Percentiles rank a stretch among this genome's conserved stretches.
These are phyloP conservation scores for Strigops habroptila DNA, from an alignment of 2,113 vertebrate species.

Conservation along the genomic window DNA sequence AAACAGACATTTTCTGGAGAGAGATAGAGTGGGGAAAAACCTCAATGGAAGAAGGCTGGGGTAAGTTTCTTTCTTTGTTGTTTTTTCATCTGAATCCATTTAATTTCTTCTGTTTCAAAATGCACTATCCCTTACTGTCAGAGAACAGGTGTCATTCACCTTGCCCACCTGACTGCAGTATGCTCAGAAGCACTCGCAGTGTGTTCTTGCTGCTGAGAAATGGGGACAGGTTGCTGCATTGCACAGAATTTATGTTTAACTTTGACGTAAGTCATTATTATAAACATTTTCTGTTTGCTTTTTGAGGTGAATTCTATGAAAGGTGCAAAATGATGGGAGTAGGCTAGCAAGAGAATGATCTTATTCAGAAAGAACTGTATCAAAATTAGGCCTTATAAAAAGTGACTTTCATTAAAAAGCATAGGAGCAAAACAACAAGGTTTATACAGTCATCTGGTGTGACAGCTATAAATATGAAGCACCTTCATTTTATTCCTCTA, in stretches of 20 bases:
- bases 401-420: neutral
- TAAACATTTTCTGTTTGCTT: neutral
- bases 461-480: neutral
- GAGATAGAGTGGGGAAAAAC: rapidly evolving
- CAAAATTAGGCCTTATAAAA: neutral
- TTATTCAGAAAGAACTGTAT: neutral
- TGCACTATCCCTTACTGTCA: neutral
- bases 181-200: neutral
- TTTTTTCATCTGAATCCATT: neutral
- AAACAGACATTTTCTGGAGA: neutral
- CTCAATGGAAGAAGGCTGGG: neutral
- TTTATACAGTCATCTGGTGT: neutral
- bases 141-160: neutral
- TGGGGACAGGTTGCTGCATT: neutral
- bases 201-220: neutral
- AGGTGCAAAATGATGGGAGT: neutral
- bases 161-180: neutral
- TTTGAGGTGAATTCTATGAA: neutral
- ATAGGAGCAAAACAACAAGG: neutral
- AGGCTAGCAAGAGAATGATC: neutral
- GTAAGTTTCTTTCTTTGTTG: neutral
- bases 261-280: neutral
- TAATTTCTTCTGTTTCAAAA: neutral
- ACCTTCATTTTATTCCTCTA: neutral
- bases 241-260: neutral